phyloP scores from a whole-genome alignment of 1,140 invertebrate species.

The Calliphora vicina region DNA sequence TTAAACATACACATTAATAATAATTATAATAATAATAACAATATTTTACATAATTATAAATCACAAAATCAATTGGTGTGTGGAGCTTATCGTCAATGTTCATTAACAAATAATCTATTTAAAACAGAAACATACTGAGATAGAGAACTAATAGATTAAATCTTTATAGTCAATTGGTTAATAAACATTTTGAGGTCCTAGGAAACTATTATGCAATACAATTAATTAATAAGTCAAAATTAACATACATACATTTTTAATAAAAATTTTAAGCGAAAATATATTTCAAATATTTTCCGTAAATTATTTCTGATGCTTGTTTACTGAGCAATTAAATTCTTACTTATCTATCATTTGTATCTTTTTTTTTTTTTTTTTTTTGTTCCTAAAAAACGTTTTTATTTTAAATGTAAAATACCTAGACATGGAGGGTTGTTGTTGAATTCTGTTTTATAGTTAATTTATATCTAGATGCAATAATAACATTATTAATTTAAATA shows the following conservation, averaged over 20 bases:
- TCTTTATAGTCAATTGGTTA: not conserved
- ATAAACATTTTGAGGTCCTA: not conserved
- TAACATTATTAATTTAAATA: slow-evolving; percentile 10
- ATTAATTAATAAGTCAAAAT: not conserved
- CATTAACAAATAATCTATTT: not conserved
- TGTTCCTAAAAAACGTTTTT: not conserved
- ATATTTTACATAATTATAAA: not conserved
- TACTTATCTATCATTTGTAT: not conserved
- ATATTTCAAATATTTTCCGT: not conserved
- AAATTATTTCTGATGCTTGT: not conserved
- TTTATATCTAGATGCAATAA: not conserved
- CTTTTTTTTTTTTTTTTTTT: not conserved
- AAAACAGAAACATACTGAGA: not conserved
- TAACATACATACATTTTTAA: not conserved
- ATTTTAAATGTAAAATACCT: slow-evolving; percentile 10
- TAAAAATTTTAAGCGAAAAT: too few species aligned
- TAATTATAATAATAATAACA: not conserved
- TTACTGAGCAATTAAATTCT: not conserved
- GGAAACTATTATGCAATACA: not conserved
- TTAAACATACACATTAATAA: not conserved
- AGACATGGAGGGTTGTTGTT: slow-evolving; percentile 12
- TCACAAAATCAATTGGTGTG: slow-evolving; percentile 9
- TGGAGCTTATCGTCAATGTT: not conserved
- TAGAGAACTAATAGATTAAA: not conserved
- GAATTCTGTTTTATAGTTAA: not conserved